These are phyloP conservation scores for Gymnosoma rotundatum DNA, from an alignment of 2,888 invertebrate species.

Conservation along the genomic window DNA sequence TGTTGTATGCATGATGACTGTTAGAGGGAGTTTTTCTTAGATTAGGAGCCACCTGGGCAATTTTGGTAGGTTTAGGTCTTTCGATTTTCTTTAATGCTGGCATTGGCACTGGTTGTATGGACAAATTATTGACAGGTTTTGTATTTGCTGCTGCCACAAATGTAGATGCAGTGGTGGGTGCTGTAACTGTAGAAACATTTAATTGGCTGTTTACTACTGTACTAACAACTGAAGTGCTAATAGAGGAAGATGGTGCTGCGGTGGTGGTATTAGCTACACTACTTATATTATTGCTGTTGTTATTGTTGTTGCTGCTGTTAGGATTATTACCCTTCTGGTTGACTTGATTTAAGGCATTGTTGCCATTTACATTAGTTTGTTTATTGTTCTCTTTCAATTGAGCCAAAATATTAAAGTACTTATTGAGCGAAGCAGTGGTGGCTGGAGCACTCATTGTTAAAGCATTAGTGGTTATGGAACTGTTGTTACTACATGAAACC, in stretches of 20 bases:
- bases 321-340: not conserved
- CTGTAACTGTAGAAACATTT: slow-evolving; percentile 41
- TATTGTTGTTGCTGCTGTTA: slow-evolving; percentile 11
- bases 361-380: slow-evolving; percentile 27
- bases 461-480: slow-evolving; percentile 72
- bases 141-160: slow-evolving; percentile 42
- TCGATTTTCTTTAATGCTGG: slow-evolving; percentile 82
- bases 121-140: slow-evolving; percentile 53
- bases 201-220: slow-evolving; percentile 37
- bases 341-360: not conserved
- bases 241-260: slow-evolving; percentile 3
- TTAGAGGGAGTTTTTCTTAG: slow-evolving; percentile 79
- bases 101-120: slow-evolving; percentile 74
- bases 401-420: slow-evolving; percentile 80
- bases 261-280: slow-evolving; percentile 2
- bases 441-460: slow-evolving; percentile 78
- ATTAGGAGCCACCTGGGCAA: slow-evolving; percentile 82
- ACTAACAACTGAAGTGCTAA: slow-evolving; percentile 40
- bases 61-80: slow-evolving; percentile 81
- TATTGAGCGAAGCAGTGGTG: slow-evolving; percentile 79
- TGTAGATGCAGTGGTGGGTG: slow-evolving; percentile 50
- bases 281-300: slow-evolving; percentile 17
- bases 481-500: slow-evolving; percentile 30
- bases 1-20: slow-evolving; percentile 51
- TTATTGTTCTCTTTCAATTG: slow-evolving; percentile 77